Conservation (phyloP, 2,113 vertebrate species). For the Gorilla gorilla region DNA sequence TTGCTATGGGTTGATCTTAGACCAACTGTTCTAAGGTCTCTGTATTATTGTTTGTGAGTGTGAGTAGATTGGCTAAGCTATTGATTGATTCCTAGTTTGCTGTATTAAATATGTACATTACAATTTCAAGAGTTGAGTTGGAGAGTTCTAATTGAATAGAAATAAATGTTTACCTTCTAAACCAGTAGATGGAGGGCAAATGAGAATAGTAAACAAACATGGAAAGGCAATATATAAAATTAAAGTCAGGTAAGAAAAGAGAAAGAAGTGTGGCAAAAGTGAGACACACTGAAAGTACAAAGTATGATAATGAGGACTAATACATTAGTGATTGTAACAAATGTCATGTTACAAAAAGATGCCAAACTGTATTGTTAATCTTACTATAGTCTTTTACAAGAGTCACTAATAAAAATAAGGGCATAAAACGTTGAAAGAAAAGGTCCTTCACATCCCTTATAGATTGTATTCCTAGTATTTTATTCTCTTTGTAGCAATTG, state of each 20-base stretch:
- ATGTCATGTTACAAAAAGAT: background rate
- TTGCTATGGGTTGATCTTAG: background rate
- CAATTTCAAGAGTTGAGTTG: background rate
- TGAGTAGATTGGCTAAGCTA: background rate
- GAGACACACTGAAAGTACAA: background rate
- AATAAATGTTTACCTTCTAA: background rate
- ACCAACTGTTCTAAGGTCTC: background rate
- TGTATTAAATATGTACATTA: background rate
- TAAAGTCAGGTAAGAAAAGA: background rate
- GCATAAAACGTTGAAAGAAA: background rate
- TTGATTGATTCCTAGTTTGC: background rate
- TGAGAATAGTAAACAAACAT: background rate
- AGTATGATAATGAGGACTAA: background rate
- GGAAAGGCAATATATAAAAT: background rate
- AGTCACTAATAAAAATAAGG: background rate
- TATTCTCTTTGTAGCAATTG: too few relatives aligned
- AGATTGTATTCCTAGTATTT: too few relatives aligned
- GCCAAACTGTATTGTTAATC: background rate
- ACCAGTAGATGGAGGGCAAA: background rate
- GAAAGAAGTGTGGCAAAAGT: background rate
- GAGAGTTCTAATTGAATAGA: background rate
- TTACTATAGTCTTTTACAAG: background rate
- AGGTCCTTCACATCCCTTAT: too few relatives aligned
- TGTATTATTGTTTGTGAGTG: background rate
- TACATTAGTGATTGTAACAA: background rate